phyloP scores from a whole-genome alignment of 2,888 invertebrate genomes.

The Odontocolon sp. region DNA sequence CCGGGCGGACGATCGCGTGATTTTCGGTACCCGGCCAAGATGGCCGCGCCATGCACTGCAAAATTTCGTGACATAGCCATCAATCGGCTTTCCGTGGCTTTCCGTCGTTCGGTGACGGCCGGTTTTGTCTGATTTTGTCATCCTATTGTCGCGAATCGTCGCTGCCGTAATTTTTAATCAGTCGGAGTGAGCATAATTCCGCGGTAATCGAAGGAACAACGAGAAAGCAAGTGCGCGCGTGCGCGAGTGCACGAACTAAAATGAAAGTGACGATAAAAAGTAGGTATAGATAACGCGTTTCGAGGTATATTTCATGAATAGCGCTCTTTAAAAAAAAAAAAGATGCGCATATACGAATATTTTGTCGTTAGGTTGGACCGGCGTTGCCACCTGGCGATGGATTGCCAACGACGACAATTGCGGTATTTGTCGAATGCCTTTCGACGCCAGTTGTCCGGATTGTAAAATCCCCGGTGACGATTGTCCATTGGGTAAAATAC shows the following conservation, averaged over 20 bases:
- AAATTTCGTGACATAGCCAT: too few relatives aligned
- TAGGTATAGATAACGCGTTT: constrained; percentile 76
- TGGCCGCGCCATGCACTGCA: too few relatives aligned
- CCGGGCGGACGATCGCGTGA: too few relatives aligned
- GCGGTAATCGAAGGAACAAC: too few relatives aligned
- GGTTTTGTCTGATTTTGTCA: too few relatives aligned
- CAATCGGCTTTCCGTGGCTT: too few relatives aligned
- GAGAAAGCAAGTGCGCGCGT: background rate
- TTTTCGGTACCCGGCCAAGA: too few relatives aligned
- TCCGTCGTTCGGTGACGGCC: too few relatives aligned
- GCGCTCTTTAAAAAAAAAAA: too few relatives aligned
- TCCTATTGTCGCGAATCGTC: too few relatives aligned
- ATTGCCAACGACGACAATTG: constrained; percentile 99
- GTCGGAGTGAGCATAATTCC: too few relatives aligned
- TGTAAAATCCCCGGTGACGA: constrained; percentile 99
- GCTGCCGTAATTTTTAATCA: too few relatives aligned
- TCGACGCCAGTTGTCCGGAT: constrained; percentile 99
- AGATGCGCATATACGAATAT: background rate
- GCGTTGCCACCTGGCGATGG: constrained; percentile 99
- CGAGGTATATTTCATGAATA: background rate
- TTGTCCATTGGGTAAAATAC: constrained; percentile 89
- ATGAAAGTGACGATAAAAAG: constrained; percentile 86
- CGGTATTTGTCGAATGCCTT: constrained; percentile 99
- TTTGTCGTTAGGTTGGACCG: constrained; percentile 89
- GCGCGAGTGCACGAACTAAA: constrained; percentile 59